Conservation (phyloP, 2,797 vertebrate species). For the Enteromius mattozi region DNA sequence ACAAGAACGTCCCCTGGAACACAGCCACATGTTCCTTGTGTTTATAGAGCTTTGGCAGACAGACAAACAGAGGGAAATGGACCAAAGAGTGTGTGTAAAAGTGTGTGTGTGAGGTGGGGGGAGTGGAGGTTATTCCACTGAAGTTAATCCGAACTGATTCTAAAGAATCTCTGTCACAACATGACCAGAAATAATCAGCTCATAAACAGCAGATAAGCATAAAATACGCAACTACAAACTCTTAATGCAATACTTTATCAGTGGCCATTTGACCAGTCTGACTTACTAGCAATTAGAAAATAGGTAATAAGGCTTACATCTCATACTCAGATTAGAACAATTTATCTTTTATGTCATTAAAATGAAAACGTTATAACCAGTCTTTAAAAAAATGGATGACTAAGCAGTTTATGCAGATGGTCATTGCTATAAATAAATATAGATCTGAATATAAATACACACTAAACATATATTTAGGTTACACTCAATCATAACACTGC, state of each 20-base stretch:
- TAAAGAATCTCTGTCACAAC: not conserved
- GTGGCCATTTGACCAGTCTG: not conserved
- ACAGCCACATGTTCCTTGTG: conserved; percentile 39
- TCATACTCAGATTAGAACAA: not conserved
- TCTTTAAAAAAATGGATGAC: not conserved
- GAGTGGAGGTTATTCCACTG: not conserved
- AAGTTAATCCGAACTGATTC: conserved; percentile 3
- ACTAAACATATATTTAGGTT: not conserved
- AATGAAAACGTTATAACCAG: not conserved
- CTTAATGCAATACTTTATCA: not conserved
- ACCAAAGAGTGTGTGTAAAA: not conserved
- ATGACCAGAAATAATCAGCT: not conserved
- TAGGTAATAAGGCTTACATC: not conserved
- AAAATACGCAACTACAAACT: not conserved
- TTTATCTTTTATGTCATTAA: not conserved
- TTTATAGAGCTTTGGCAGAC: conserved; percentile 36
- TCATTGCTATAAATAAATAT: not conserved
- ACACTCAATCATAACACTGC: not conserved
- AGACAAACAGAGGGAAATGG: conserved; percentile 1
- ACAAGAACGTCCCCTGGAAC: conserved; percentile 37
- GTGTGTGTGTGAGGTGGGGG: not conserved
- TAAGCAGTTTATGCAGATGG: not conserved
- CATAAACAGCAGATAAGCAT: not conserved
- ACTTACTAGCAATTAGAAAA: not conserved
- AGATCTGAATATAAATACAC: not conserved